Evolutionary conservation across 2,797 vertebrate genomes (phyloP).

Genomic region (Xyrichtys novacula): DNA sequence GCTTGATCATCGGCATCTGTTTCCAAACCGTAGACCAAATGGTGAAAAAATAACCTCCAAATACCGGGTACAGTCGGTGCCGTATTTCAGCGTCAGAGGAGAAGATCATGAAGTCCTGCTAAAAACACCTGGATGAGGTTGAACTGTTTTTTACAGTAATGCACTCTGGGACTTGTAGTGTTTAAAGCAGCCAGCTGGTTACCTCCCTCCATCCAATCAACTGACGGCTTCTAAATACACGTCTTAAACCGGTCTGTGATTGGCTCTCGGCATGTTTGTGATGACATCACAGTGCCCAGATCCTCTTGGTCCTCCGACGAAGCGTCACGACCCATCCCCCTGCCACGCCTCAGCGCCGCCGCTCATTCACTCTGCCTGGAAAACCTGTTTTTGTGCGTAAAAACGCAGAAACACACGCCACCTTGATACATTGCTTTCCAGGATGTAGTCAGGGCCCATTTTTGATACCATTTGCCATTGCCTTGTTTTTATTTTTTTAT

Average conservation of each 20-base stretch:
- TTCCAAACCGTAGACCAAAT: too few species aligned
- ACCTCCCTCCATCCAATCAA: too few species aligned
- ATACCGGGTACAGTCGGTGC: too few species aligned
- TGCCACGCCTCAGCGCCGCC: slow-evolving; percentile 1
- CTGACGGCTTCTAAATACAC: not conserved
- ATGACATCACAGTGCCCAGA: slow-evolving; percentile 15
- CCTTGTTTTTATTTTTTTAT: slow-evolving; percentile 74
- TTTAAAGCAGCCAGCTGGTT: not conserved
- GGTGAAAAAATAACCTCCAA: too few species aligned
- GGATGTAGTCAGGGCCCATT: slow-evolving; percentile 71
- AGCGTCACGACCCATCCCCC: not conserved
- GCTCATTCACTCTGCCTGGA: slow-evolving; percentile 43
- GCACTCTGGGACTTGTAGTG: not conserved
- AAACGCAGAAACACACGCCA: slow-evolving; percentile 42
- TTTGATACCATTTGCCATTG: slow-evolving; percentile 77
- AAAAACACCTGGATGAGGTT: too few species aligned
- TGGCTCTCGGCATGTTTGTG: not conserved
- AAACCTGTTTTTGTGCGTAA: slow-evolving; percentile 20
- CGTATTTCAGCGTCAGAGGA: too few species aligned
- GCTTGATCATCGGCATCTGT: too few species aligned
- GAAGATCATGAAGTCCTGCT: too few species aligned
- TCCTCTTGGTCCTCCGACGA: not conserved
- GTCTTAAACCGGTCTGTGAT: too few species aligned
- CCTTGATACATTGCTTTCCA: slow-evolving; percentile 61
- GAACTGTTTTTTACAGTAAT: not conserved